Conservation (phyloP, 1,140 invertebrate genomes). For the Tetragnatha versicolor region DNA sequence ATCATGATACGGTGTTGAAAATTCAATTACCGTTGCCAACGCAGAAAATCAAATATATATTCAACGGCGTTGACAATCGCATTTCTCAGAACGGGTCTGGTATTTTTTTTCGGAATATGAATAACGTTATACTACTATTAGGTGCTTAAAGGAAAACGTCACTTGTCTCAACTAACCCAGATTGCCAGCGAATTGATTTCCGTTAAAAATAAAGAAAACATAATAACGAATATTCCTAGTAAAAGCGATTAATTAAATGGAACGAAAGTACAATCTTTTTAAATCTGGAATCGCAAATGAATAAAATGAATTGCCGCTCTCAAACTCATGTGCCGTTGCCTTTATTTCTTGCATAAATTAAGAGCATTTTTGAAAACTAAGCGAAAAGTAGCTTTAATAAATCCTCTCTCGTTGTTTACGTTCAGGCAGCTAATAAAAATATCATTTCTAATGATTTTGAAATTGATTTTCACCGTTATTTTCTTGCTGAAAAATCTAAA, state of each 20-base stretch:
- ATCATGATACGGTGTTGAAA: neutral
- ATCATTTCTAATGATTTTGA: no score
- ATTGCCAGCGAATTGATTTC: neutral
- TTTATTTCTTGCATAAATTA: no score
- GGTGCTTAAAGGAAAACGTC: neutral
- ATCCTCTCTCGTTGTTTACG: no score
- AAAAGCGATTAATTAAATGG: conserved; percentile 15
- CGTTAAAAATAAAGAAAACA: neutral
- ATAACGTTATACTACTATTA: neutral
- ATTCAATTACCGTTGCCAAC: conserved; percentile 7
- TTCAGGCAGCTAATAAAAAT: no score
- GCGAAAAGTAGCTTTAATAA: no score
- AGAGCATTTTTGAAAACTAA: no score
- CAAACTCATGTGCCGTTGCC: no score
- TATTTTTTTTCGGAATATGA: neutral
- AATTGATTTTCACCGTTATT: no score
- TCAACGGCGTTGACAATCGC: neutral
- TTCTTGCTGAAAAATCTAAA: no score
- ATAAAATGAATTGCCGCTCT: neutral
- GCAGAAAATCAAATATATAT: conserved; percentile 27
- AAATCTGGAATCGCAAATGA: neutral
- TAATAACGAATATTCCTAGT: neutral
- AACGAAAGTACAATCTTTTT: neutral
- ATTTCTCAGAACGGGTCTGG: neutral
- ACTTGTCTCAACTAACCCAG: neutral